A percentile compares a stretch with the other conserved stretches of the same genome.
These are phyloP conservation scores for Metellina segmentata DNA, from an alignment of 2,888 invertebrate genomes.

Conservation along the genomic window DNA sequence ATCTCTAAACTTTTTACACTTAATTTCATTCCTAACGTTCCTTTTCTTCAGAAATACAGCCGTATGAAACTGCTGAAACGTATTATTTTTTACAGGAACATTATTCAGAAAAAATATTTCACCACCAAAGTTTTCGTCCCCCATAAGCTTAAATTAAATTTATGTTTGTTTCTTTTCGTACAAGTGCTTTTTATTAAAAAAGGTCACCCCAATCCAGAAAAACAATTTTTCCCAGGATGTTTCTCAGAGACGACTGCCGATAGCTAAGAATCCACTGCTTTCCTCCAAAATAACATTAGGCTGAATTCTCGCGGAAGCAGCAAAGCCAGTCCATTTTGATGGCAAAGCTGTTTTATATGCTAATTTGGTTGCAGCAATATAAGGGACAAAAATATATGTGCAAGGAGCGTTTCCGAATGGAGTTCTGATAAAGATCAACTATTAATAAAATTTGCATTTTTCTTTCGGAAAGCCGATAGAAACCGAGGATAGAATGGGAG, in stretches of 20 bases:
- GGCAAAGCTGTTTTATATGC: conserved; percentile 50
- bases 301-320: not conserved
- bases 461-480: not conserved
- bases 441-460: not conserved
- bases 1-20: not conserved
- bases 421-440: conserved; percentile 12
- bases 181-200: not conserved
- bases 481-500: not conserved
- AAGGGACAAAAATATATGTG: not conserved
- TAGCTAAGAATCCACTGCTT: not conserved
- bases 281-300: not conserved
- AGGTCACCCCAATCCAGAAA: not conserved
- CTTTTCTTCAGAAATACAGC: not conserved
- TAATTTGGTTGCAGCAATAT: conserved; percentile 18
- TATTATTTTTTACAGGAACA: not conserved
- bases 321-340: conserved; percentile 7
- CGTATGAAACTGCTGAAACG: not conserved
- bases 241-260: not conserved
- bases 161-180: not conserved
- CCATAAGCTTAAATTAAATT: not conserved
- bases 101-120: not conserved
- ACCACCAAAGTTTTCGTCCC: not conserved
- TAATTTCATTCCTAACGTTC: not conserved
- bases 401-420: not conserved
- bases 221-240: not conserved